phyloP scores from a whole-genome alignment of 1,140 invertebrate genomes.

The Neodiprion fabricii region DNA sequence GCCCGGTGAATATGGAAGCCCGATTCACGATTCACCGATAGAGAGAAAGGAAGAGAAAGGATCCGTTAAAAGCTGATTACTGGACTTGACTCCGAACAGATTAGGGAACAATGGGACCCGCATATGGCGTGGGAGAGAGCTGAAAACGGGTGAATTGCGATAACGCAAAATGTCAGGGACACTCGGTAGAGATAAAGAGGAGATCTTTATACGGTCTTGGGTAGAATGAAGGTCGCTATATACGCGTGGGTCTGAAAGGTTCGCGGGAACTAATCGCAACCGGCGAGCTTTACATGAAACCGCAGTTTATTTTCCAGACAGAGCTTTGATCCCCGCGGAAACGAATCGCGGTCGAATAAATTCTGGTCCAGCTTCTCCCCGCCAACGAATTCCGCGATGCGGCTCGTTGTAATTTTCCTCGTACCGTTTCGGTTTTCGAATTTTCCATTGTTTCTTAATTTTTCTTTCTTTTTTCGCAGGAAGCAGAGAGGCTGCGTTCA shows the following conservation, averaged over 20 bases:
- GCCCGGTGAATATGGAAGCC: too few relatives aligned
- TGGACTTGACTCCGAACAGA: not conserved
- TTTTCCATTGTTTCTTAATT: not conserved
- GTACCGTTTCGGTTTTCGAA: not conserved
- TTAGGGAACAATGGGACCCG: not conserved
- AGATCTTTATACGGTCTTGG: not conserved
- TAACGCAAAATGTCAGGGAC: constrained; percentile 5
- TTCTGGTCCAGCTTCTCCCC: not conserved
- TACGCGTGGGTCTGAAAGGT: constrained; percentile 4
- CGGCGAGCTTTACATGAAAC: too few relatives aligned
- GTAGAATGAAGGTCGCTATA: not conserved
- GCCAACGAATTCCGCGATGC: not conserved
- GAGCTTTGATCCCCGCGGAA: too few relatives aligned
- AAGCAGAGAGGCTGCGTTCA: constrained; percentile 89
- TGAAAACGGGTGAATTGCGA: not conserved
- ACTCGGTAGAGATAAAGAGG: not conserved
- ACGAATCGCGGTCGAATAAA: too few relatives aligned
- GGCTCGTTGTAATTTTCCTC: not conserved
- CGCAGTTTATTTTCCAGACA: too few relatives aligned
- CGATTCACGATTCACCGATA: too few relatives aligned
- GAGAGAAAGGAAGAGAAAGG: not conserved
- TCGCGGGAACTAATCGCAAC: not conserved
- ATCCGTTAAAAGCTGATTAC: not conserved
- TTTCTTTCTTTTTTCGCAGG: constrained; percentile 65
- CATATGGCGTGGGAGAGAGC: not conserved